Percentiles rank a stretch among this genome's conserved stretches.
Evolutionary conservation across 2,113 vertebrate species (phyloP).

Genomic region (Notechis scutatus): DNA sequence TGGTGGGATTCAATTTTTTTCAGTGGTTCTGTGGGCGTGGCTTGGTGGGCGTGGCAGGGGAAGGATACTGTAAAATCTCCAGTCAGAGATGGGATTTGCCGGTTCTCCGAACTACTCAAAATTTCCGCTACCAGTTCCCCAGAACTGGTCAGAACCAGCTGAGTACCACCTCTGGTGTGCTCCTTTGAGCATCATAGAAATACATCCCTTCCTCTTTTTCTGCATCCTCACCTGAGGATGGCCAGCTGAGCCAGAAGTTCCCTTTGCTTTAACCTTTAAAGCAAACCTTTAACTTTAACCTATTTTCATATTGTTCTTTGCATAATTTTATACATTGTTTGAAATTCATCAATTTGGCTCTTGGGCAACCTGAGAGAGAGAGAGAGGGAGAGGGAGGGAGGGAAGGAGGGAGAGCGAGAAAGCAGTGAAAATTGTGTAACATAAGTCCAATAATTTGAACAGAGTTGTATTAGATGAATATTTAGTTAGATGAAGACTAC

Average conservation of each 20-base stretch:
- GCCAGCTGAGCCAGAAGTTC: background rate
- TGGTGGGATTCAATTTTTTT: no score
- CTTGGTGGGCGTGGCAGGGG: no score
- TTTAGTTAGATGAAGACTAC: background rate
- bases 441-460: background rate
- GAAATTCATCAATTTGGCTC: background rate
- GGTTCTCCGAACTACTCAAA: no score
- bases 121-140: no score
- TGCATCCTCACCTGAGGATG: background rate
- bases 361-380: background rate
- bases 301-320: background rate
- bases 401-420: background rate
- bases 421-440: background rate
- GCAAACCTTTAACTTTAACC: background rate
- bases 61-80: no score
- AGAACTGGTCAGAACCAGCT: no score
- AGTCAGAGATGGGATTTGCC: no score
- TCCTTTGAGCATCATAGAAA: background rate
- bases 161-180: background rate
- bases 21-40: no score
- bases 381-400: no score
- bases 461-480: background rate
- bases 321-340: background rate
- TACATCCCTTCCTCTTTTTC: background rate
- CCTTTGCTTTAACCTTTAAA: no score